phyloP scores from a whole-genome alignment of 2,888 invertebrate species.

The Cephus sareptanus region DNA sequence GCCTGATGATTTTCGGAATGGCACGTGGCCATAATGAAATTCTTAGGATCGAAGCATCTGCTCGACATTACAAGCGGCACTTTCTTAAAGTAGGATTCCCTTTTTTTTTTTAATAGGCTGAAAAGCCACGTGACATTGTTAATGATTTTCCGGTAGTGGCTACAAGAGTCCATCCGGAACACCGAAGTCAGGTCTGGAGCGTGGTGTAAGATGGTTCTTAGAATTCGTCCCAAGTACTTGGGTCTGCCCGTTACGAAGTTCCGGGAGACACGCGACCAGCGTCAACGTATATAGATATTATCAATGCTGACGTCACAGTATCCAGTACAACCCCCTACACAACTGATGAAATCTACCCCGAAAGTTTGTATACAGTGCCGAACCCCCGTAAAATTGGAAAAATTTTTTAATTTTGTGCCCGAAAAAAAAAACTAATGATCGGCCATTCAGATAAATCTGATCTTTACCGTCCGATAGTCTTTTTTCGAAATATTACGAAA shows the following conservation, averaged over 20 bases:
- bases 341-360: background rate
- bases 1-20: background rate
- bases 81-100: background rate
- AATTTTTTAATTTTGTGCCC: background rate
- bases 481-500: background rate
- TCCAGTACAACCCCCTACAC: background rate
- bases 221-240: background rate
- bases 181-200: background rate
- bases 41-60: constrained; percentile 1
- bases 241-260: background rate
- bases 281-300: background rate
- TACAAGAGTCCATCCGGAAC: background rate
- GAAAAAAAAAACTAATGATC: background rate
- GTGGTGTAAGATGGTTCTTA: background rate
- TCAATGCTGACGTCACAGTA: background rate
- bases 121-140: background rate
- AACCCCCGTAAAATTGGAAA: background rate
- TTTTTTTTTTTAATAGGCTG: background rate
- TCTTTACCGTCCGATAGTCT: background rate
- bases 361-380: background rate
- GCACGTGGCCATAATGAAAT: background rate
- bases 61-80: background rate
- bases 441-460: background rate
- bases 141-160: constrained; percentile 1
- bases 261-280: background rate